A percentile compares a stretch with the other conserved stretches of the same genome.
Evolutionary conservation across 2,888 invertebrate genomes (phyloP).

Genomic region (Calliphora vomitoria): DNA sequence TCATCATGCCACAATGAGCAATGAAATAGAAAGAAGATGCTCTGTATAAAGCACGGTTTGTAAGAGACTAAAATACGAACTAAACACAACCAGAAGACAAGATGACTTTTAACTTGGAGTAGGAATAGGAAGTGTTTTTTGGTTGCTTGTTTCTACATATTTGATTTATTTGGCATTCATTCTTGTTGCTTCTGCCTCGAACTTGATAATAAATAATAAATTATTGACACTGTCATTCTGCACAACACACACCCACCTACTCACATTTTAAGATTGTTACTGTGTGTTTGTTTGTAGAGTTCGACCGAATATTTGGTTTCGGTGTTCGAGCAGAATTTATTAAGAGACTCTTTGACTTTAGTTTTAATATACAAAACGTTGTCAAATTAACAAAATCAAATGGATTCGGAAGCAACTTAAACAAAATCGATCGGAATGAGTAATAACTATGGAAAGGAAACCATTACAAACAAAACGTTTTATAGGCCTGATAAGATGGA

Average conservation of each 20-base stretch:
- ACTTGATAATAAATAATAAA: constrained; percentile 64
- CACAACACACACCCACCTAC: not conserved
- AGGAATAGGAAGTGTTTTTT: constrained; percentile 36
- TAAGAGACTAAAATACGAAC: constrained; percentile 19
- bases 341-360: too few relatives aligned
- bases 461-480: too few relatives aligned
- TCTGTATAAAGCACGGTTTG: not conserved
- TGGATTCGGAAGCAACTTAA: too few relatives aligned
- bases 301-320: too few relatives aligned
- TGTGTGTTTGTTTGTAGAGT: too few relatives aligned
- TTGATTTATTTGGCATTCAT: constrained; percentile 60
- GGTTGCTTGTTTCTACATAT: constrained; percentile 30
- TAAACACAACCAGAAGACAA: constrained; percentile 20
- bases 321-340: too few relatives aligned
- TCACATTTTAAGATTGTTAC: constrained; percentile 11
- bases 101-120: constrained; percentile 46
- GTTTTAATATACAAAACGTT: too few relatives aligned
- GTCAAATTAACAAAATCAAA: too few relatives aligned
- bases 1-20: constrained; percentile 56
- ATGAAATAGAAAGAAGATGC: constrained; percentile 4
- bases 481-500: too few relatives aligned
- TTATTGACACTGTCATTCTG: constrained; percentile 63
- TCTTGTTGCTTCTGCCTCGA: constrained; percentile 34
- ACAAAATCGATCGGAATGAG: too few relatives aligned
- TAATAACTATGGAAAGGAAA: too few relatives aligned